These are phyloP conservation scores for Phyto melanocephala DNA, from an alignment of 2,888 invertebrate species.

Conservation along the genomic window DNA sequence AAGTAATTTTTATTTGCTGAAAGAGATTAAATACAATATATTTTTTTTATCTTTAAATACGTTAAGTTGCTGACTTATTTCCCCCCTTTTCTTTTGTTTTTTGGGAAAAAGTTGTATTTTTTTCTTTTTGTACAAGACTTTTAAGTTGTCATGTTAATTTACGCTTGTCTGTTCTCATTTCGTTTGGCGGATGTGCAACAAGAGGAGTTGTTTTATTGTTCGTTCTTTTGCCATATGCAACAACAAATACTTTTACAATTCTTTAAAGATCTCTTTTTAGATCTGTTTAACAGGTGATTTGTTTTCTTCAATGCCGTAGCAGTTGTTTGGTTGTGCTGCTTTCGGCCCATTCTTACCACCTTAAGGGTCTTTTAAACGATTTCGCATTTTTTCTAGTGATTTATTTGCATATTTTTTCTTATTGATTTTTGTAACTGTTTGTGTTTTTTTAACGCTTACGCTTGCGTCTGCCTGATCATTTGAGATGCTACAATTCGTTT, in stretches of 20 bases:
- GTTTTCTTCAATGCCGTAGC: constrained; percentile 41
- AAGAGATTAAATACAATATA: constrained; percentile 26
- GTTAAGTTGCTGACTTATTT: background rate
- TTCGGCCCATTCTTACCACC: background rate
- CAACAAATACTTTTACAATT: background rate
- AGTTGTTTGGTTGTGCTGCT: background rate
- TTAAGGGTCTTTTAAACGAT: constrained; percentile 44
- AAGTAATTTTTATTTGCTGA: background rate
- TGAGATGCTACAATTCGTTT: constrained; percentile 51
- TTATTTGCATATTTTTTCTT: constrained; percentile 44
- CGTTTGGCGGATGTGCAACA: background rate
- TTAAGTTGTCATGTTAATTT: constrained; percentile 59
- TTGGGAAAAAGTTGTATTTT: background rate
- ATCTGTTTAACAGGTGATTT: constrained; percentile 61
- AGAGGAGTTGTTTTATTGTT: background rate
- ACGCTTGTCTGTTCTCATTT: constrained; percentile 57
- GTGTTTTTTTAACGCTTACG: no score
- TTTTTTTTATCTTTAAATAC: constrained; percentile 26
- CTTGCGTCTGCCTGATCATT: background rate
- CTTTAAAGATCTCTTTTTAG: no score
- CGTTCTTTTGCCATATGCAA: constrained; percentile 18
- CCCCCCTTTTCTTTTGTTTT: background rate
- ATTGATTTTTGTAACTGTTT: no score
- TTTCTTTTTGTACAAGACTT: constrained; percentile 12
- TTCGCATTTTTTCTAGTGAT: constrained; percentile 37